phyloP scores from a whole-genome alignment of 2,888 invertebrate genomes.

The Aphodius sticticus region DNA sequence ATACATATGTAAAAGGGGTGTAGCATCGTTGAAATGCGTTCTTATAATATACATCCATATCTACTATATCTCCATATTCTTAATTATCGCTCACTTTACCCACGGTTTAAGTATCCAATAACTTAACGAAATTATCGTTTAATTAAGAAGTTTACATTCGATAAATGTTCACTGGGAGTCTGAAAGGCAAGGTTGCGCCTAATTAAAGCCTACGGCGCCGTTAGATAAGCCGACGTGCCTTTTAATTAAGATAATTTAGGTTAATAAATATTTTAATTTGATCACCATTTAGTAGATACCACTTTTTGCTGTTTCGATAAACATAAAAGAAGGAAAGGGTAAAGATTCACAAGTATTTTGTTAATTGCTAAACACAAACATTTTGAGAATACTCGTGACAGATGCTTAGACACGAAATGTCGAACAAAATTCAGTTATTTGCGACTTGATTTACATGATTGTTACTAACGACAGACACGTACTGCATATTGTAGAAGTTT shows the following conservation, averaged over 20 bases:
- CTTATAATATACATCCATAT: background rate
- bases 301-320: background rate
- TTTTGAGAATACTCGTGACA: background rate
- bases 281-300: background rate
- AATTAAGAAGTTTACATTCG: conserved; percentile 4
- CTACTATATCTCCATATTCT: background rate
- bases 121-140: background rate
- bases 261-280: background rate
- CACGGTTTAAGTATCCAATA: background rate
- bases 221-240: background rate
- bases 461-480: background rate
- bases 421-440: background rate
- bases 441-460: background rate
- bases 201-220: background rate
- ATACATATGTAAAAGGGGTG: background rate
- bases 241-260: background rate
- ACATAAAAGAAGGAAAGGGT: background rate
- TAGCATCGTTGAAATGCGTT: background rate
- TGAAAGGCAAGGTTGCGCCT: background rate
- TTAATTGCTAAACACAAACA: background rate
- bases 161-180: background rate
- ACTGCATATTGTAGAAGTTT: background rate
- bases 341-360: background rate
- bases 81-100: conserved; percentile 4
- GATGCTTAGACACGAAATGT: background rate